Evolutionary conservation across 2,797 vertebrate genomes (phyloP).

Genomic region (Danio kyathit): DNA sequence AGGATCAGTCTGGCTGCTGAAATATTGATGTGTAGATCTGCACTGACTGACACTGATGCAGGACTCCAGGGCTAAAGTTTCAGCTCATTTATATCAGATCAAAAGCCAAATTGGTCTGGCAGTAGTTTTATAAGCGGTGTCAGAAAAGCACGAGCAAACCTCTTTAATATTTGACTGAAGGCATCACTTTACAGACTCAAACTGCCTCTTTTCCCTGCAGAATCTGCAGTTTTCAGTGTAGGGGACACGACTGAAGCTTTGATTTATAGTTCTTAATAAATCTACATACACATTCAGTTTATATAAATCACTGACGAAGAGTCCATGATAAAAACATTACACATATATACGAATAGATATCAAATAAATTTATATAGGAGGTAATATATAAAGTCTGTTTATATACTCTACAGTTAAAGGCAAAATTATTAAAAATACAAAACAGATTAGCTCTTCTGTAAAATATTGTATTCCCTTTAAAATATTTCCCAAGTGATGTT

Average conservation of each 20-base stretch:
- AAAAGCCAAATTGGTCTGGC: background rate
- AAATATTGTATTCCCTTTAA: no score
- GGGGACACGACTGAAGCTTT: background rate
- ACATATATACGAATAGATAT: no score
- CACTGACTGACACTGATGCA: background rate
- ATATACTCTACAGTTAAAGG: no score
- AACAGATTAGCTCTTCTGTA: no score
- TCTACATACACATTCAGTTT: no score
- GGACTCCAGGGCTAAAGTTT: background rate
- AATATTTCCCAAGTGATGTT: no score
- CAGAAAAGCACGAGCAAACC: background rate
- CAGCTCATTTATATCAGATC: background rate
- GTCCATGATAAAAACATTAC: no score
- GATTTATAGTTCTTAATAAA: background rate
- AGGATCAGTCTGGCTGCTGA: conserved; percentile 7
- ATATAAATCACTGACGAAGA: no score
- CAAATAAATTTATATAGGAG: no score
- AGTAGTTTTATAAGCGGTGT: background rate
- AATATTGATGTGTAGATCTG: background rate
- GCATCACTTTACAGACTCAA: background rate
- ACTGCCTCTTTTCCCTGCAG: no score
- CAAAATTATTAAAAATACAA: no score
- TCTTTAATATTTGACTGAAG: background rate
- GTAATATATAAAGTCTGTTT: no score
- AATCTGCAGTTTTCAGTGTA: background rate